These are phyloP conservation scores for Melieria picta DNA, from an alignment of 2,888 invertebrate genomes.

Conservation along the genomic window DNA sequence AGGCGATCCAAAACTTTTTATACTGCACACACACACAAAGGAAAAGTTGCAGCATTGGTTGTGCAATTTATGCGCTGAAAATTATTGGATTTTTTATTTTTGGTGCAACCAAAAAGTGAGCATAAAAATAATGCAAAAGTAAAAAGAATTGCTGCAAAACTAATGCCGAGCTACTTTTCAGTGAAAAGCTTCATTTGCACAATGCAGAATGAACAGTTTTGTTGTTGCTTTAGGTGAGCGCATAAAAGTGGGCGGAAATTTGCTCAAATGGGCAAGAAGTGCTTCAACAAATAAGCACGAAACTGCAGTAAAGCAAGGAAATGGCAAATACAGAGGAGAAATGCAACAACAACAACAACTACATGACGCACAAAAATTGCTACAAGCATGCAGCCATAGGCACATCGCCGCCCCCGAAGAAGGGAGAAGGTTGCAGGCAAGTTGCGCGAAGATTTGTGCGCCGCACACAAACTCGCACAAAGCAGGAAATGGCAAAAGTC, in stretches of 20 bases:
- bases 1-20: too few relatives aligned
- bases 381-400: slow-evolving; percentile 8
- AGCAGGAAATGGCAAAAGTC: slow-evolving; percentile 57
- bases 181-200: not conserved
- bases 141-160: not conserved
- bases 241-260: too few relatives aligned
- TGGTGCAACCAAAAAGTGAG: slow-evolving; percentile 11
- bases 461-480: not conserved
- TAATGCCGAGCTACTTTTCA: not conserved
- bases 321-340: slow-evolving; percentile 9
- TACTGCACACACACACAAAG: slow-evolving; percentile 1
- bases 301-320: slow-evolving; percentile 25
- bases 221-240: too few relatives aligned
- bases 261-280: too few relatives aligned
- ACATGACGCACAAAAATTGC: not conserved
- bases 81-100: slow-evolving; percentile 6
- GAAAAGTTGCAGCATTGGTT: slow-evolving; percentile 11
- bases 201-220: too few relatives aligned
- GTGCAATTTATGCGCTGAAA: slow-evolving; percentile 2
- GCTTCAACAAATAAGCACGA: not conserved
- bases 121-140: not conserved
- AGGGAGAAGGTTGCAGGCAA: not conserved
- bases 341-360: not conserved
- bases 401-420: not conserved
- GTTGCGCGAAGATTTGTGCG: not conserved